Percentiles rank a stretch among this genome's conserved stretches.
These are phyloP conservation scores for Porites divaricata DNA, from an alignment of 92 coral and sea anemone genomes.

Conservation along the genomic window DNA sequence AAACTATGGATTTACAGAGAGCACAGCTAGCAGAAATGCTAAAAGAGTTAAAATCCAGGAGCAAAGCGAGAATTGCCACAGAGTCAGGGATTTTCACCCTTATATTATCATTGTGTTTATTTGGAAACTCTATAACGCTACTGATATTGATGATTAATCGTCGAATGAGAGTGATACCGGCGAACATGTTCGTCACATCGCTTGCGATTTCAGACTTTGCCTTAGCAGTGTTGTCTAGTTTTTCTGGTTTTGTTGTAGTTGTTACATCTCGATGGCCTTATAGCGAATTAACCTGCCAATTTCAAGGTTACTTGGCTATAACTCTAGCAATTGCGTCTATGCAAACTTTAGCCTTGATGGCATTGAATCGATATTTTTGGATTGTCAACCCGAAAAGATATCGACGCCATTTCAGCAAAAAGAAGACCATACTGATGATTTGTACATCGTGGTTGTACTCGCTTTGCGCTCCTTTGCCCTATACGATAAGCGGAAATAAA, in stretches of 20 bases:
- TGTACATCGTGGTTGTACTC: constrained; percentile 51
- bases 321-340: constrained; percentile 56
- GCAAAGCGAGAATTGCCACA: constrained; percentile 29
- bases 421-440: constrained; percentile 28
- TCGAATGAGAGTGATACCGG: neutral
- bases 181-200: neutral
- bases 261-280: constrained; percentile 52
- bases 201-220: neutral
- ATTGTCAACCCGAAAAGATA: constrained; percentile 57
- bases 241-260: neutral
- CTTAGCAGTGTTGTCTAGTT: neutral
- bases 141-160: neutral
- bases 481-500: constrained; percentile 52
- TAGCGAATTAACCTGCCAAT: constrained; percentile 47
- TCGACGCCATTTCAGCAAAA: neutral
- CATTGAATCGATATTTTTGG: constrained; percentile 67
- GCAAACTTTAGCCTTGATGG: constrained; percentile 65
- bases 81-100: constrained; percentile 42
- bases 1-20: neutral
- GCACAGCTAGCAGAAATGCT: constrained; percentile 19
- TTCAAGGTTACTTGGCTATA: constrained; percentile 58
- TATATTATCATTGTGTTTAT: neutral
- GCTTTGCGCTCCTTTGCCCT: constrained; percentile 50
- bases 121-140: constrained; percentile 1
- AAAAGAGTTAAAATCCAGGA: constrained; percentile 44